Conservation (phyloP, 92 coral and sea anemone genomes). For the Micromussa lordhowensis region DNA sequence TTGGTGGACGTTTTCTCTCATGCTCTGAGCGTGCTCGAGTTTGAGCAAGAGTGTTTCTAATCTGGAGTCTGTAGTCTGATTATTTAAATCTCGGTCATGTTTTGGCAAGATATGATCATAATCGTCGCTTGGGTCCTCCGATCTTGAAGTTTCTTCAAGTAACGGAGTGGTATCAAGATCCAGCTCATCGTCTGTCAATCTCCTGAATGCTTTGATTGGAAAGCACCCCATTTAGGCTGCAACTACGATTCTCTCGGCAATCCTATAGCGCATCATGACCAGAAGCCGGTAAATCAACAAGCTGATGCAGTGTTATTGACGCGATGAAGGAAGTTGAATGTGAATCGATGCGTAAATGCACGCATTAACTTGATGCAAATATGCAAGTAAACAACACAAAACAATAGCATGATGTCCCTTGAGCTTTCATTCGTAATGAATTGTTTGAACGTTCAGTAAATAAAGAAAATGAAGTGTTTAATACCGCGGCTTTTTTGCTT, state of each 20-base stretch:
- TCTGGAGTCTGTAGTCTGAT: background rate
- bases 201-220: slow-evolving; percentile 7
- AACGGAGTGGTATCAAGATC: slow-evolving; percentile 40
- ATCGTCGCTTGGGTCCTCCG: background rate
- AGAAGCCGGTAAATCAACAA: background rate
- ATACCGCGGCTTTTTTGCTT: background rate
- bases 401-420: slow-evolving; percentile 10
- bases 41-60: slow-evolving; percentile 57
- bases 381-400: background rate
- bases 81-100: background rate
- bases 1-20: slow-evolving; percentile 35
- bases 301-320: background rate
- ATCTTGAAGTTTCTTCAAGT: slow-evolving; percentile 23
- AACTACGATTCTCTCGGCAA: background rate
- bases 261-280: background rate
- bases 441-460: background rate
- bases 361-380: slow-evolving; percentile 18
- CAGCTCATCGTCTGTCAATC: slow-evolving; percentile 18
- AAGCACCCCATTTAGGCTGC: slow-evolving; percentile 40
- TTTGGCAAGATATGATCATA: background rate
- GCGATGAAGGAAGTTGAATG: background rate
- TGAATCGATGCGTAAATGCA: slow-evolving; percentile 21
- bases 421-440: background rate
- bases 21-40: slow-evolving; percentile 56
- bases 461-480: background rate